A percentile compares a stretch with the other conserved stretches of the same genome.
These are phyloP conservation scores for Pseudomugil tenellus DNA, from an alignment of 2,797 vertebrate species.

Conservation along the genomic window DNA sequence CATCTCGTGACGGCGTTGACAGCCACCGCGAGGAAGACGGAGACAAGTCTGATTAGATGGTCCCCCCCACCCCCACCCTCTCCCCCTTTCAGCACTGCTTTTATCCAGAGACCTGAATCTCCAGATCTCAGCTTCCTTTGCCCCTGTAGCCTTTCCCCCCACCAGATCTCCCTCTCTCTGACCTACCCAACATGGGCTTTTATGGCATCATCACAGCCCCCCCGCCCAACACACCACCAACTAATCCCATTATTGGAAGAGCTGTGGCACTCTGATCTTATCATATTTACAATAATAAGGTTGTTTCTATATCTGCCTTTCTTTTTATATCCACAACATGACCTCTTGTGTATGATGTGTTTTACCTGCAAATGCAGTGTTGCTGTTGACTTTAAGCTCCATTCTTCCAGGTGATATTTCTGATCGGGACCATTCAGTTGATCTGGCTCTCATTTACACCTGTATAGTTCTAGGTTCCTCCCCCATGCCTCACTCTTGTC, in stretches of 20 bases:
- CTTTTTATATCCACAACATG: constrained; percentile 10
- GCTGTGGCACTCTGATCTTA: constrained; percentile 40
- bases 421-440: constrained; percentile 19
- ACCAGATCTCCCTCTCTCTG: constrained; percentile 47
- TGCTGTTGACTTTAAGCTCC: constrained; percentile 33
- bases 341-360: constrained; percentile 18
- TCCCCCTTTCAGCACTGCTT: constrained; percentile 49
- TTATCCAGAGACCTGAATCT: constrained; percentile 61
- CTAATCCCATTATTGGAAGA: constrained; percentile 28
- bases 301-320: constrained; percentile 19
- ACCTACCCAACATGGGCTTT: constrained; percentile 47
- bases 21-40: constrained; percentile 93
- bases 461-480: constrained; percentile 28
- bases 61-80: constrained; percentile 18
- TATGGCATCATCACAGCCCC: constrained; percentile 33
- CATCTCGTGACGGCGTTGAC: constrained; percentile 89
- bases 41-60: constrained; percentile 93
- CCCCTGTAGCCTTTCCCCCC: constrained; percentile 43
- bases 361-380: constrained; percentile 14
- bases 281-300: constrained; percentile 24
- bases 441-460: constrained; percentile 21
- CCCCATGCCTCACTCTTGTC: constrained; percentile 1
- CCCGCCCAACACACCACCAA: constrained; percentile 29
- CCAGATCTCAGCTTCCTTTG: constrained; percentile 45
- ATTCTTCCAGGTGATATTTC: constrained; percentile 10